Evolutionary conservation across 1,140 invertebrate species (phyloP).

Genomic region (Marisa cornuarietis): DNA sequence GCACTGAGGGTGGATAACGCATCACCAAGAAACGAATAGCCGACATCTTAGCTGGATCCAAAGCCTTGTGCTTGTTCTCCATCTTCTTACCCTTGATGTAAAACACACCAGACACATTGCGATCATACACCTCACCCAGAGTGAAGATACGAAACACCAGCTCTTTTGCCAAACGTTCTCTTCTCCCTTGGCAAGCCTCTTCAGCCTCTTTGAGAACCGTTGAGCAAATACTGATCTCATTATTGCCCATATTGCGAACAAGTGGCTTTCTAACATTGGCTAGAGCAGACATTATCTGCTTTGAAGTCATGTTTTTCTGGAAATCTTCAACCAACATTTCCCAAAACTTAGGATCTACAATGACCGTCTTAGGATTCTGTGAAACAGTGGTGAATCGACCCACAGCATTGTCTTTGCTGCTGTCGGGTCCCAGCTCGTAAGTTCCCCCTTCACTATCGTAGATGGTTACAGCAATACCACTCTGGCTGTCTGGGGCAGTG

Average conservation of each 20-base stretch:
- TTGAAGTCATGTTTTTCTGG: conserved; percentile 38
- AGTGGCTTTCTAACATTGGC: conserved; percentile 27
- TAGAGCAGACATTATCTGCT: conserved; percentile 34
- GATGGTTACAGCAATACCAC: conserved; percentile 33
- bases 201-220: conserved; percentile 36
- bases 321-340: conserved; percentile 37
- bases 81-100: conserved; percentile 51
- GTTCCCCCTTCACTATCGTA: conserved; percentile 31
- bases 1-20: conserved; percentile 34
- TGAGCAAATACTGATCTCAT: conserved; percentile 35
- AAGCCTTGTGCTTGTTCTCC: conserved; percentile 42
- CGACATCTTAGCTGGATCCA: conserved; percentile 36
- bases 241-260: conserved; percentile 33
- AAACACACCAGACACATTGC: conserved; percentile 36
- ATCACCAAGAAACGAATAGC: conserved; percentile 36
- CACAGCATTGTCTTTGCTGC: conserved; percentile 29
- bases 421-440: conserved; percentile 32
- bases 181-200: conserved; percentile 31
- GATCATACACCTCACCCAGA: conserved; percentile 33
- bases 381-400: conserved; percentile 31
- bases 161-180: conserved; percentile 34
- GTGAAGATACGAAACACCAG: conserved; percentile 37
- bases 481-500: conserved; percentile 30
- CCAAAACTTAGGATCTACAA: conserved; percentile 36
- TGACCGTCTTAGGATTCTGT: conserved; percentile 31